Percentiles rank a stretch among this genome's conserved stretches.
These are phyloP conservation scores for Dendrolimus punctatus DNA, from an alignment of 1,140 invertebrate species.

Conservation along the genomic window DNA sequence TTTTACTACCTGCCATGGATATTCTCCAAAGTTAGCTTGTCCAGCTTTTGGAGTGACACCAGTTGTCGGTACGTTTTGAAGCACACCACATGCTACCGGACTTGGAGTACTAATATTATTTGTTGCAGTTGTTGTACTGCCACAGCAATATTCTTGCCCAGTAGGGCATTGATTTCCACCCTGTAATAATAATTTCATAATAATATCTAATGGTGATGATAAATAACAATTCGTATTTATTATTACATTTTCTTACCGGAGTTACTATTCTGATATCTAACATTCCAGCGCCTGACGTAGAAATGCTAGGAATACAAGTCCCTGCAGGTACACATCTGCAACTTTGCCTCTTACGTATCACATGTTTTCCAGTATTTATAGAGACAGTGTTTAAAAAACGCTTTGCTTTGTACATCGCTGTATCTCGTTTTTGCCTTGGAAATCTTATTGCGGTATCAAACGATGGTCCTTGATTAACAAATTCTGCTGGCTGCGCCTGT, in stretches of 20 bases:
- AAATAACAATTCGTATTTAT: neutral
- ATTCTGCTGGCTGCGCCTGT: constrained; percentile 41
- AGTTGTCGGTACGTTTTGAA: constrained; percentile 47
- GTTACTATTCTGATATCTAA: constrained; percentile 77
- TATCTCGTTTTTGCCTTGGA: constrained; percentile 42
- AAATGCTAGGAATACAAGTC: constrained; percentile 35
- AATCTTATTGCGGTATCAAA: constrained; percentile 45
- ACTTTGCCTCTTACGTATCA: constrained; percentile 50
- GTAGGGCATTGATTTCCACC: constrained; percentile 38
- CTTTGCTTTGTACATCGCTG: constrained; percentile 14
- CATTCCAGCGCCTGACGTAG: constrained; percentile 60
- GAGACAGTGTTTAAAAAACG: constrained; percentile 12
- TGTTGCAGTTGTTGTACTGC: constrained; percentile 17
- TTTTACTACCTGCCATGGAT: constrained; percentile 69
- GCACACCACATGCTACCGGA: constrained; percentile 33
- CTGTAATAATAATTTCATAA: constrained; percentile 13
- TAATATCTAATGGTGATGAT: neutral
- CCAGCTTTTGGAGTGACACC: constrained; percentile 48
- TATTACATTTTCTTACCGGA: constrained; percentile 49
- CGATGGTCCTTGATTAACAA: constrained; percentile 37
- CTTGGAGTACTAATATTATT: neutral
- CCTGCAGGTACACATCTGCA: constrained; percentile 57
- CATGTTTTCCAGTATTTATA: constrained; percentile 23
- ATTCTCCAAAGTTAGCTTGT: constrained; percentile 72
- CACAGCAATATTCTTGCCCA: constrained; percentile 68